Base-by-base conservation (phyloP, 2,888 invertebrate genomes). In the Oscheius sp. region DNA sequence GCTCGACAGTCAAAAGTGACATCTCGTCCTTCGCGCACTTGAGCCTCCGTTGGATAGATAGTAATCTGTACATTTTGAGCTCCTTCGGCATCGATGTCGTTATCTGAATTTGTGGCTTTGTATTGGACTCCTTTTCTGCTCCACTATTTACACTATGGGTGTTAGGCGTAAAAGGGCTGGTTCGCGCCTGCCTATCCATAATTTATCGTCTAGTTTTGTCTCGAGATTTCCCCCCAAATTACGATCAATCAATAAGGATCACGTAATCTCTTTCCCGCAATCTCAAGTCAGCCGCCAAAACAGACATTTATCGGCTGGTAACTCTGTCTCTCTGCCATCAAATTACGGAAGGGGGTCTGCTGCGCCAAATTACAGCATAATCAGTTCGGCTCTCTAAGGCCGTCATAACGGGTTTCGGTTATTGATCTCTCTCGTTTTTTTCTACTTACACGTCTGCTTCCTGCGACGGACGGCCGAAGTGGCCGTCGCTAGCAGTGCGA, bases 1-100 rank as follows among this genome's bases (percentile, higher is more conserved):
- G 85, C 86, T 27, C 86, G 78, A 70, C 86, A 86, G 57, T 86
- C 83, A 66, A 86, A 83, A 3, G 79, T 74, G 45, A 82, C 85
- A 48, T 86, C 84, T 20, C 77, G 77, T 23, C 86, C 86, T 39
- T 84, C 86, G 8, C 82, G 74, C 15, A 84, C 79, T 23, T 75
- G 77, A 45, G 80, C 73, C 58, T 84, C 80, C n/a, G 77, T 75
- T 39, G 86, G 86, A 69, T 82, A 82, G 37, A 86, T 80, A 37
- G 84, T 84, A 68, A 85, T 84, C 53, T 84, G 84, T 37, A 85
- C 76, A 65, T 85, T 50, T 23, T 70, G 53, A 8, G 75, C 73
- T 42, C 72, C 75, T 61, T 71, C 70, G 20, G 69, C 52, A 50
- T 78, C 75, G 55, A 78, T 71, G 70, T 78, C 75, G 61, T 78